A percentile compares a stretch with the other conserved stretches of the same genome.
Evolutionary conservation across 2,113 vertebrate species (phyloP).

Genomic region (Mesoclemmys tuberculata): DNA sequence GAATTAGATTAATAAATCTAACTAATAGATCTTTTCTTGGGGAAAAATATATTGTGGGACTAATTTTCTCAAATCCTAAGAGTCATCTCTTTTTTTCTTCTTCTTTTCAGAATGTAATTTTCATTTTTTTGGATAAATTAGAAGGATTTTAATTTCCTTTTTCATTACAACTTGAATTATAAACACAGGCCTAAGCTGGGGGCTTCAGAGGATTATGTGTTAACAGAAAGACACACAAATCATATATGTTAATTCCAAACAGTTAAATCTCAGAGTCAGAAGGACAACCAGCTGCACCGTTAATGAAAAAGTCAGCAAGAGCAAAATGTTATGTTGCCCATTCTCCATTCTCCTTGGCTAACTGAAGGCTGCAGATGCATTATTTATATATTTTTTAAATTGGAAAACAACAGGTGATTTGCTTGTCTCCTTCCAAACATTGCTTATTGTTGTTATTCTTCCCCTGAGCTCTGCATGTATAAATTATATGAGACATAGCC

Average conservation of each 20-base stretch:
- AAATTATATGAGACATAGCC: rapidly evolving
- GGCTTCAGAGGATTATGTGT: neutral
- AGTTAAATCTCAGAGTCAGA: rapidly evolving
- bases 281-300: neutral
- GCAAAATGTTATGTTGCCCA: rapidly evolving
- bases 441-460: rapidly evolving
- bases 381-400: rapidly evolving
- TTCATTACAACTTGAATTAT: slow-evolving; percentile 40
- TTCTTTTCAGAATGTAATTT: slow-evolving; percentile 3
- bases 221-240: neutral
- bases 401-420: neutral
- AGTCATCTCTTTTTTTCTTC: neutral
- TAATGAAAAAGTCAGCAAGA: neutral
- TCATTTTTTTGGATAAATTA: slow-evolving; percentile 51
- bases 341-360: neutral
- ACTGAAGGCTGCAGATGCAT: neutral
- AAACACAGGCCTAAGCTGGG: neutral
- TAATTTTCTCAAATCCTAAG: slow-evolving; percentile 57
- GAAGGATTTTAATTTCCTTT: slow-evolving; percentile 53
- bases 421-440: neutral
- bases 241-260: rapidly evolving
- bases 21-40: slow-evolving; percentile 12
- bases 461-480: rapidly evolving
- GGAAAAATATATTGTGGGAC: neutral
- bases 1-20: slow-evolving; percentile 20